Base-by-base conservation (phyloP, 1,140 invertebrate genomes). In the Papilio helenus region DNA sequence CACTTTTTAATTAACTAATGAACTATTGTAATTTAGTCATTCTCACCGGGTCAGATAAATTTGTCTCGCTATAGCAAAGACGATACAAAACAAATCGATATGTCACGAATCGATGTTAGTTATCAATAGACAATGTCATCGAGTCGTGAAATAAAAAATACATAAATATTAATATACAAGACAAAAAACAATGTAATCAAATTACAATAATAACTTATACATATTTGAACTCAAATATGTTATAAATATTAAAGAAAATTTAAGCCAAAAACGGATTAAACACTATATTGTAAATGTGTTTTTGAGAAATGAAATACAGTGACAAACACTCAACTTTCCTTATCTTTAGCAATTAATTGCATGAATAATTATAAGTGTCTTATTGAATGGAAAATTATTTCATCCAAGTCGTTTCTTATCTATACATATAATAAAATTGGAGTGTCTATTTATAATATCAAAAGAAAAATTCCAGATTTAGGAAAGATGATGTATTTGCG, bases 41-140 rank as follows among this genome's bases (percentile, higher is more conserved):
- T n/a, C n/a, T 18, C 18, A 20, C 51, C 51, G 51, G 51, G 51
- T 20, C 51, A 55, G n/a, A 20, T 55, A 55, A 55, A 1, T 55
- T 55, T 20, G 51, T 55, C 51, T 18, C 7, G 20, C 51, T 55
- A 55, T 20, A 55, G 20, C 18, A 34, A 68, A 34, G 12, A 68
- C 26, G 26, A 29, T 34, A 34, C 2, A 58, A 58, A 58, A 23
- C 55, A 58, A 68, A 68, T 68, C 61, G 61, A 65, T 65, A 65
- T 29, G 26, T 65, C 61, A 65, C 61, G 26, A 65, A 65, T 14
- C 58, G 3, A 23, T 20, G 9, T 20, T 61, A n/a, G 26, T 61
- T 2, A 26, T 14, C 23, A 29, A 65, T 29, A 29, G 3, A 29
- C 23, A 68, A 55, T 55, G 51, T 68, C 61, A 26, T 26, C 23